Evolutionary conservation across 2,888 invertebrate species (phyloP), one percentile per base, ranked within the genome.

Genomic region (Nomada hirtipes): DNA sequence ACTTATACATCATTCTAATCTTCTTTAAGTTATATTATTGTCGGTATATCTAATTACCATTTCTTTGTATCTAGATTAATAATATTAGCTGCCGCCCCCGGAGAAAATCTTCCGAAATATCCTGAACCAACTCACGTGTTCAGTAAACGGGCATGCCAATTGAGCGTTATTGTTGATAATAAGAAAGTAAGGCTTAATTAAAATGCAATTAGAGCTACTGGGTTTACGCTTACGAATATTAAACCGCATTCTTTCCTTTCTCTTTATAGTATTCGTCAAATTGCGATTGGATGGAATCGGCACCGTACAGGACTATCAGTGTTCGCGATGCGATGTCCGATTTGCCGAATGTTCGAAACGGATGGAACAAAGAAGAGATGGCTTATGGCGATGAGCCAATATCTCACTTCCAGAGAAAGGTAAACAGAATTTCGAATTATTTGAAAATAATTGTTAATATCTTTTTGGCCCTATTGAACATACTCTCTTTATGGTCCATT

Each of bases 311-410:
- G 60, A 97, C 97, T 0, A 96, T 97, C 86, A 97, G 97, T 1
- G 96, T 98, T 2, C 94, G 96, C 18, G 98, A 98, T 93, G 96
- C 97, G 0, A 96, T 98, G 96, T 96, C 96, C 57, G 98, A 98
- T 93, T 94, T 98, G 70, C 98, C 98, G 0, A 95, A 95, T 76
- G 96, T 98, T 64, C 94, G 94, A 81, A 97, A 97, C 91, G 97
- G 97, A 0, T 96, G 96, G n/a, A 96, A 95, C 83, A 94, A 94
- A 77, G 95, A 96, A 60, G 96, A 97, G 91, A 96, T 97, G 90
- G 94, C 95, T 0, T 97, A 98, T 90, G 96, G 96, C n/a, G 95
- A 95, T 0, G 96, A 96, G 91, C 95, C 97, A 0, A 94, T 95
- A 68, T 96, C 97, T 4, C 96, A 97, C 92, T 97, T 97, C 94